phyloP scores from a whole-genome alignment of 2,797 vertebrate species.

The Gymnoscopelus microlampas region DNA sequence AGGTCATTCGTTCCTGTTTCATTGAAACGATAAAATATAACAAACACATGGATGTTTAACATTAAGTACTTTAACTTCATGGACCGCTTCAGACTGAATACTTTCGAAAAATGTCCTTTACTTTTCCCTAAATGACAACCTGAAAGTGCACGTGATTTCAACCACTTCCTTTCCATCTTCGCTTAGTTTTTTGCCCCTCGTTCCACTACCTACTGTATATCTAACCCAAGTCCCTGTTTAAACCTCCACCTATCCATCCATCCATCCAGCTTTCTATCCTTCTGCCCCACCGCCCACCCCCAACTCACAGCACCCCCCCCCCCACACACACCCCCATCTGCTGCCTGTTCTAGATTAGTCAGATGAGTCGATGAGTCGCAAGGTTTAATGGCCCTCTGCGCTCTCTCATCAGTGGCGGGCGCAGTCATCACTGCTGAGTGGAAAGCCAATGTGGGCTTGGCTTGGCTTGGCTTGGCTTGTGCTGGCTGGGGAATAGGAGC shows the following conservation, averaged over 20 bases:
- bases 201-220: too few species aligned
- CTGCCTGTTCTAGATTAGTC: constrained; percentile 78
- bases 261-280: not conserved
- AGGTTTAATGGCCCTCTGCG: constrained; percentile 70
- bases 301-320: not conserved
- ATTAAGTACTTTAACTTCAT: too few species aligned
- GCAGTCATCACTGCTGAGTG: constrained; percentile 72
- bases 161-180: not conserved
- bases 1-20: too few species aligned
- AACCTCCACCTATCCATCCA: not conserved
- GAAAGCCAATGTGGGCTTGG: constrained; percentile 74
- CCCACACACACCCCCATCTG: not conserved
- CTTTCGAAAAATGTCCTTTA: not conserved
- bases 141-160: not conserved
- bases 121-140: not conserved
- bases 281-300: not conserved
- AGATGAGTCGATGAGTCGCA: constrained; percentile 76
- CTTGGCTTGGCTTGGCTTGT: not conserved
- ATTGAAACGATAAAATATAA: too few species aligned
- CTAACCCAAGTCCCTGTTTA: not conserved
- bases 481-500: constrained; percentile 57
- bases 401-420: constrained; percentile 78
- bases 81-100: not conserved
- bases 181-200: too few species aligned
- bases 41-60: too few species aligned